These are phyloP conservation scores for Peromyscus polionotus DNA, from an alignment of 2,113 vertebrate species.

Conservation along the genomic window DNA sequence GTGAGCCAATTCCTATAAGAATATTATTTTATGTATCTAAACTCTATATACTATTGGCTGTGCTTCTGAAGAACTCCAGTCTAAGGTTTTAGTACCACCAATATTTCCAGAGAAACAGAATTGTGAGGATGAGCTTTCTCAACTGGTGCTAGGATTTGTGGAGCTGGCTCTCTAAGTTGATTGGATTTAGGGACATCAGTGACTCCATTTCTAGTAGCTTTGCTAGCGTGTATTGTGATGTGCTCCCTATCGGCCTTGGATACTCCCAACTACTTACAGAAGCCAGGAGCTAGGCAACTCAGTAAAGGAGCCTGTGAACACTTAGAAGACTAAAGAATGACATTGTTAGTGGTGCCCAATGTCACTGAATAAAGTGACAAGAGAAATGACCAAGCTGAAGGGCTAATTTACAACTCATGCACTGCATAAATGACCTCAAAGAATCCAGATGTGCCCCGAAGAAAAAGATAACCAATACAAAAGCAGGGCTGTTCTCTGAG, in stretches of 20 bases:
- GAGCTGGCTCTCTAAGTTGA: background rate
- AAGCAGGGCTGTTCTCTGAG: background rate
- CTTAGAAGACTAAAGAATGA: background rate
- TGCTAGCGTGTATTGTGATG: background rate
- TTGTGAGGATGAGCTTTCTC: too few relatives aligned
- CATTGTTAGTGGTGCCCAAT: background rate
- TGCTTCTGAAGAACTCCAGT: background rate
- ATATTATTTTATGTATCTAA: background rate
- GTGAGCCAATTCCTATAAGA: background rate
- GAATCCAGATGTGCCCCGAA: background rate
- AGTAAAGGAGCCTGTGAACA: background rate
- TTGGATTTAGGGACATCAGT: background rate
- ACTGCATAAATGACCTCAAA: background rate
- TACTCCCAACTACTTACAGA: background rate
- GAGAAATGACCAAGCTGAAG: background rate
- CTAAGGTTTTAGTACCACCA: background rate
- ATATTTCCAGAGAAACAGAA: background rate
- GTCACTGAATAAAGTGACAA: background rate
- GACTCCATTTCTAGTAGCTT: background rate
- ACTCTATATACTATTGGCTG: background rate
- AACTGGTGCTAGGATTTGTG: background rate
- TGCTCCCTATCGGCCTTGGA: too few relatives aligned
- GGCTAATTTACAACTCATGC: too few relatives aligned
- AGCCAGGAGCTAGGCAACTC: background rate
- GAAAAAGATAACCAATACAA: background rate